Evolutionary conservation across 2,888 invertebrate genomes (phyloP).

Genomic region (Pilophorus perplexus): DNA sequence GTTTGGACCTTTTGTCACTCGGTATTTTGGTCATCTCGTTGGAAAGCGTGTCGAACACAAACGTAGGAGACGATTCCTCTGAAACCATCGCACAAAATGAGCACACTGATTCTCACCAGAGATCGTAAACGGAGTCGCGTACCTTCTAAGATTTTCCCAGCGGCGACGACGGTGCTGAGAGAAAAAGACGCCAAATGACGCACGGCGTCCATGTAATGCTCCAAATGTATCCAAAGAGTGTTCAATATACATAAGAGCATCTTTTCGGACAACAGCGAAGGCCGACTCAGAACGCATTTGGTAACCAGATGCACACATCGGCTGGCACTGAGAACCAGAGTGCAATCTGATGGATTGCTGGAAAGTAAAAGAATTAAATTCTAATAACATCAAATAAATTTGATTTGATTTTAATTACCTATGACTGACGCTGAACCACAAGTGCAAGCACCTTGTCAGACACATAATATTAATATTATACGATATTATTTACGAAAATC

Average conservation of each 20-base stretch:
- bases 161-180: conserved; percentile 54
- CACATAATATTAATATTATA: too few relatives aligned
- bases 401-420: too few relatives aligned
- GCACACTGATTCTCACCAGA: not conserved
- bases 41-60: conserved; percentile 41
- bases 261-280: conserved; percentile 19
- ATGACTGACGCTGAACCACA: too few relatives aligned
- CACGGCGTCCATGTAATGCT: conserved; percentile 66
- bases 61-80: too few relatives aligned
- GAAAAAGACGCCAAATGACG: conserved; percentile 60
- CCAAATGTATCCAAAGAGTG: conserved; percentile 61
- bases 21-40: conserved; percentile 35
- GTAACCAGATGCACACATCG: conserved; percentile 45
- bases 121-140: not conserved
- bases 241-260: conserved; percentile 51
- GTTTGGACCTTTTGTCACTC: conserved; percentile 44
- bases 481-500: too few relatives aligned
- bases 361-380: too few relatives aligned
- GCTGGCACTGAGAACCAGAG: conserved; percentile 45
- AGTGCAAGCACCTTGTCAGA: too few relatives aligned
- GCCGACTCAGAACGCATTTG: conserved; percentile 1
- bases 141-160: conserved; percentile 40
- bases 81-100: not conserved
- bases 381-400: too few relatives aligned
- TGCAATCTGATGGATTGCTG: conserved; percentile 44